Percentiles rank a stretch among this genome's conserved stretches.
Evolutionary conservation across 64 coral and sea anemone species (phyloP).

Genomic region (Platygyra sinensis): DNA sequence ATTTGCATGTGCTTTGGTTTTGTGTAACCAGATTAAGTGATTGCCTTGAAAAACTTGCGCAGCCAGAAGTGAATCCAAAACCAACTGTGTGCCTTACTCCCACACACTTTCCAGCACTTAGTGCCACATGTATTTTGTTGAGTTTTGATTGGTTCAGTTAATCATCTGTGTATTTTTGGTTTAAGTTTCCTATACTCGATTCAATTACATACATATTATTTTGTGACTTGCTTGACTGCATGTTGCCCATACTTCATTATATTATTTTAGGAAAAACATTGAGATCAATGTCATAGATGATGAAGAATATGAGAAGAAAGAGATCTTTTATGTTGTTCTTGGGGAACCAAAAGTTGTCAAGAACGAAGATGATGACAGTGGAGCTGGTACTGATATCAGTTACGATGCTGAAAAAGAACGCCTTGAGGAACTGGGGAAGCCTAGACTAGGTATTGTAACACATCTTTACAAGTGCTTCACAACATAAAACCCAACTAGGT

Average conservation of each 20-base stretch:
- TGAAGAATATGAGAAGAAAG: constrained; percentile 98
- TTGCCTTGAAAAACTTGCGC: too few species aligned
- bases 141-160: too few species aligned
- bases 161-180: too few species aligned
- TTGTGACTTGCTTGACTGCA: not conserved
- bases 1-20: too few species aligned
- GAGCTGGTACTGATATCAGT: constrained; percentile 26
- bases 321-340: constrained; percentile 89
- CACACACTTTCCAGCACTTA: too few species aligned
- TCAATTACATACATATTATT: too few species aligned
- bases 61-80: too few species aligned
- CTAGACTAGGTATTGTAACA: constrained; percentile 72
- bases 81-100: too few species aligned
- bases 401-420: constrained; percentile 89
- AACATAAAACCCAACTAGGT: not conserved
- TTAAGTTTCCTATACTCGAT: too few species aligned
- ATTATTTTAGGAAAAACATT: constrained; percentile 76
- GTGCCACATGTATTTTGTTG: too few species aligned
- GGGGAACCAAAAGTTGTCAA: constrained; percentile 93
- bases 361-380: constrained; percentile 49
- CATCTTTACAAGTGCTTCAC: not conserved
- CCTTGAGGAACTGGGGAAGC: constrained; percentile 92
- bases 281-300: constrained; percentile 93
- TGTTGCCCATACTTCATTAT: not conserved
- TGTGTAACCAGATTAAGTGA: too few species aligned